Conservation (phyloP, 1,140 invertebrate genomes). For the Zaprionus kolodkinae region DNA sequence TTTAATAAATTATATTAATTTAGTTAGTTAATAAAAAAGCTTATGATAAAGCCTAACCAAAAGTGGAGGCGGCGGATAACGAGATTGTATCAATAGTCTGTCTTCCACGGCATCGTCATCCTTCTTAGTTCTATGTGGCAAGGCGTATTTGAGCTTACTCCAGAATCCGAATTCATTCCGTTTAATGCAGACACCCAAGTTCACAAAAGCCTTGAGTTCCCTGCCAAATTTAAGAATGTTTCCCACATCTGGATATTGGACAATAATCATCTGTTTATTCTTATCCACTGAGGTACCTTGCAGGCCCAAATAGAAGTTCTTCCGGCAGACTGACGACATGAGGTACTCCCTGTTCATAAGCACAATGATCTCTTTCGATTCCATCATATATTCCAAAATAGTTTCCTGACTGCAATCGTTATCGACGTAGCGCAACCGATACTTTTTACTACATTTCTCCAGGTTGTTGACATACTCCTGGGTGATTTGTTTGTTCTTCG, state of each 20-base stretch:
- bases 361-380: conserved; percentile 11
- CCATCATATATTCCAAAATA: neutral
- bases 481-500: neutral
- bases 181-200: neutral
- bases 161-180: neutral
- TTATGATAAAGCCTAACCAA: no score
- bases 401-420: neutral
- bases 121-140: conserved; percentile 13
- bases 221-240: neutral
- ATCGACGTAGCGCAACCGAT: neutral
- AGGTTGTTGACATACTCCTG: neutral
- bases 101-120: conserved; percentile 19
- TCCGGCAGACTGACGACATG: neutral
- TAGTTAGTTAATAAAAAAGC: no score
- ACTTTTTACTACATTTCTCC: neutral
- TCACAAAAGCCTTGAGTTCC: neutral
- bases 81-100: neutral
- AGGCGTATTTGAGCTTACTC: neutral
- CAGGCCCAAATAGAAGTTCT: conserved; percentile 1
- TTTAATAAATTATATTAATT: no score
- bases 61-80: neutral
- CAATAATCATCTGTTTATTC: conserved; percentile 1
- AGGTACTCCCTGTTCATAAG: neutral
- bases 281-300: conserved; percentile 3
- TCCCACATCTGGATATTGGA: conserved; percentile 4